Percentiles rank a stretch among this genome's conserved stretches.
Evolutionary conservation across 2,797 vertebrate genomes (phyloP).

Genomic region (Falco rusticolus): DNA sequence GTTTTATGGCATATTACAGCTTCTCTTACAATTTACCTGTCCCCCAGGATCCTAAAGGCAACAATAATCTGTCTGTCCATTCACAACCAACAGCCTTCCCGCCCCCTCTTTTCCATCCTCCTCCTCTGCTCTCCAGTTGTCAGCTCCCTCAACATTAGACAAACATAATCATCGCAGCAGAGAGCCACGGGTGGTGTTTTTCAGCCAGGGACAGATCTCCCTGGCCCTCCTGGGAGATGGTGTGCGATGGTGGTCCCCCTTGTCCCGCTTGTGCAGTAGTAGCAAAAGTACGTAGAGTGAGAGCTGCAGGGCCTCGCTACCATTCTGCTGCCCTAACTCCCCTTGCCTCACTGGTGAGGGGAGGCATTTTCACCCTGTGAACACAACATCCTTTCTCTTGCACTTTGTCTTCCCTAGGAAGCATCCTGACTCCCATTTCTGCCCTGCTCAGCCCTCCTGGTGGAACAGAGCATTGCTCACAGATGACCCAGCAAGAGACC

Average conservation of each 20-base stretch:
- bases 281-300: neutral
- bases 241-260: neutral
- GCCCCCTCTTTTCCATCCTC: neutral
- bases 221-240: neutral
- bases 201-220: neutral
- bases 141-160: neutral
- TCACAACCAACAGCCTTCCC: neutral
- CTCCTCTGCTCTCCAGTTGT: neutral
- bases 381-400: neutral
- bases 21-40: conserved; percentile 34
- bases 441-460: neutral
- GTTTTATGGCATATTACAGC: conserved; percentile 28
- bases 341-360: neutral
- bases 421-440: neutral
- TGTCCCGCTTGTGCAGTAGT: neutral
- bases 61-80: neutral
- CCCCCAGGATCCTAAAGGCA: conserved; percentile 26
- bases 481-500: neutral
- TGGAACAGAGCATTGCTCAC: accelerated
- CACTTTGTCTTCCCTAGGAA: neutral
- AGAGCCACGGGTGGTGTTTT: neutral
- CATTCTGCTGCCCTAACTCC: neutral
- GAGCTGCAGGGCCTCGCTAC: neutral
- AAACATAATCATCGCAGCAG: neutral
- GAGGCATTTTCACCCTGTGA: neutral